Conservation (phyloP, 1,140 invertebrate genomes). For the Laupala kohalensis region DNA sequence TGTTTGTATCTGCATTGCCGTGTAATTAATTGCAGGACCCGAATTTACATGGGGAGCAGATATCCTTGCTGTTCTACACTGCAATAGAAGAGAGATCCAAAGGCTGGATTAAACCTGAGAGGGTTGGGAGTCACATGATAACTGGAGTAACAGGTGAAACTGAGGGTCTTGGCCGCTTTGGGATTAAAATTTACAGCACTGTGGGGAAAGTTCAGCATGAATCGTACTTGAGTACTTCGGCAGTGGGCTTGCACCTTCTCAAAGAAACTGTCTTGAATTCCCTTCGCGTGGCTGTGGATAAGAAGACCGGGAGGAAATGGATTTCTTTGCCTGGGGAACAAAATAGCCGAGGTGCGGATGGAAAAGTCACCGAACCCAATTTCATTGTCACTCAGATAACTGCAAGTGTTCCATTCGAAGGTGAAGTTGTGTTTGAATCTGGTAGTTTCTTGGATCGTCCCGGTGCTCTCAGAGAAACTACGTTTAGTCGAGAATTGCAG, state of each 20-base stretch:
- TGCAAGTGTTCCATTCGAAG: constrained; percentile 62
- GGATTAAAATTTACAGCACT: constrained; percentile 32
- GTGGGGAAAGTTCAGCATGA: constrained; percentile 40
- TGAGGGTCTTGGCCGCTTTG: constrained; percentile 65
- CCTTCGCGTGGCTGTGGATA: constrained; percentile 39
- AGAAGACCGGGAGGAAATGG: constrained; percentile 37
- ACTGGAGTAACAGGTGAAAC: constrained; percentile 64
- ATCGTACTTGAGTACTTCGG: constrained; percentile 56
- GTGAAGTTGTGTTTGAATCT: constrained; percentile 78
- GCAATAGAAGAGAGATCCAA: constrained; percentile 56
- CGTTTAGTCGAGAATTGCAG: constrained; percentile 46
- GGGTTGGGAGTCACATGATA: constrained; percentile 39
- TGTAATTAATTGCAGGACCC: constrained; percentile 26
- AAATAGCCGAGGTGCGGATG: constrained; percentile 31
- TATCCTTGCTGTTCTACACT: constrained; percentile 63
- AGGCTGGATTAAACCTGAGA: constrained; percentile 40
- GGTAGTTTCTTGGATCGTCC: constrained; percentile 42
- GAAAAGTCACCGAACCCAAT: constrained; percentile 48
- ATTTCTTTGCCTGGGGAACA: constrained; percentile 49
- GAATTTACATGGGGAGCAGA: constrained; percentile 30
- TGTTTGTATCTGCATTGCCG: too few species aligned
- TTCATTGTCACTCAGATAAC: constrained; percentile 73
- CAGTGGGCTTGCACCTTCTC: constrained; percentile 55
- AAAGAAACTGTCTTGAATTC: constrained; percentile 65
- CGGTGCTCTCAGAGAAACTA: constrained; percentile 41